Evolutionary conservation across 2,113 vertebrate species (phyloP).

Genomic region (Oenanthe oenanthe): DNA sequence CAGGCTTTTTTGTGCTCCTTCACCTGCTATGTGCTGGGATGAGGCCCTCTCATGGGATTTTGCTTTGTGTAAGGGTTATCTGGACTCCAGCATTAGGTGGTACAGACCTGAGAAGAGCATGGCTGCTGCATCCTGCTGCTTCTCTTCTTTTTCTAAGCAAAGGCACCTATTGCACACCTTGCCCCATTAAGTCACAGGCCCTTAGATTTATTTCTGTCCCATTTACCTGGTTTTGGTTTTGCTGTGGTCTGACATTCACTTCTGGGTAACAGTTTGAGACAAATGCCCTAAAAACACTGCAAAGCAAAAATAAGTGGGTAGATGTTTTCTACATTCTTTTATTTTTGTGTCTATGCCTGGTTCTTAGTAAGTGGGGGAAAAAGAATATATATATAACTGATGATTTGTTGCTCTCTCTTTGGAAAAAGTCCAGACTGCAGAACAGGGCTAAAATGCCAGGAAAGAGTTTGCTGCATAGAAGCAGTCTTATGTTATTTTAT

Average conservation of each 20-base stretch:
- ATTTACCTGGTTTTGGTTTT: not conserved
- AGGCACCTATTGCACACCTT: not conserved
- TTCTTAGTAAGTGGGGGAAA: not conserved
- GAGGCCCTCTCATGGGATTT: not conserved
- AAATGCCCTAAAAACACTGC: slow-evolving; percentile 10
- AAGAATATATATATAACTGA: not conserved
- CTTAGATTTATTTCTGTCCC: not conserved
- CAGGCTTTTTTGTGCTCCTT: not conserved
- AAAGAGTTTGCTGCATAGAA: not conserved
- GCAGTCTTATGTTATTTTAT: not conserved
- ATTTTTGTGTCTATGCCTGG: slow-evolving; percentile 7
- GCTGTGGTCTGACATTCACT: not conserved
- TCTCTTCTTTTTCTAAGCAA: not conserved
- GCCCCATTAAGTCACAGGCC: accelerated
- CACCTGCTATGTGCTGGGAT: accelerated
- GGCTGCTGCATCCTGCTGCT: not conserved
- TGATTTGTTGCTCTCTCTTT: slow-evolving; percentile 29
- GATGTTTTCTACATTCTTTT: slow-evolving; percentile 41
- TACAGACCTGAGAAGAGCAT: not conserved
- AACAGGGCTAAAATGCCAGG: slow-evolving; percentile 25
- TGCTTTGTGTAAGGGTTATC: not conserved
- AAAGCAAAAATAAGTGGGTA: not conserved
- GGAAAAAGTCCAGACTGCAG: slow-evolving; percentile 26
- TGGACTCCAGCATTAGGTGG: not conserved
- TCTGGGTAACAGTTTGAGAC: not conserved